Conservation (phyloP, 2,888 invertebrate species). For the Athrips mouffetella region DNA sequence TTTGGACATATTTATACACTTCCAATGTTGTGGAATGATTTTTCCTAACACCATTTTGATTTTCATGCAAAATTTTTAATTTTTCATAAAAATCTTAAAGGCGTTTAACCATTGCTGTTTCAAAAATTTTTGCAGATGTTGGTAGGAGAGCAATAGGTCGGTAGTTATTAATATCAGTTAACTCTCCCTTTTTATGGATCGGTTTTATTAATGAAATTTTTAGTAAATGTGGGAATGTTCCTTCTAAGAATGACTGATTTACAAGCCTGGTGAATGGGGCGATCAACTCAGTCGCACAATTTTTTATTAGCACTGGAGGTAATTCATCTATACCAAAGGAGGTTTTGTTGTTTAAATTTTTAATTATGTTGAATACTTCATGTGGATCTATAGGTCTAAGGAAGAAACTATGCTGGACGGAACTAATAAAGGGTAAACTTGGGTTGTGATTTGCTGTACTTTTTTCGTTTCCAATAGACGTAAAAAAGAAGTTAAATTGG, state of each 20-base stretch:
- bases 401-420: neutral
- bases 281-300: slow-evolving; percentile 14
- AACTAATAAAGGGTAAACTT: no score
- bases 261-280: slow-evolving; percentile 11
- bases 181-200: slow-evolving; percentile 16
- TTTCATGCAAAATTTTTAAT: slow-evolving; percentile 12
- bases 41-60: slow-evolving; percentile 13
- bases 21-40: slow-evolving; percentile 8
- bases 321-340: slow-evolving; percentile 20
- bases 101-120: slow-evolving; percentile 17
- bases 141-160: slow-evolving; percentile 19
- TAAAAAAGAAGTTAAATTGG: slow-evolving; percentile 18
- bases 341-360: slow-evolving; percentile 17
- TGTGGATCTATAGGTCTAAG: slow-evolving; percentile 7
- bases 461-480: slow-evolving; percentile 6
- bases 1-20: slow-evolving; percentile 14
- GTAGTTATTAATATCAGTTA: slow-evolving; percentile 14
- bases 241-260: slow-evolving; percentile 21
- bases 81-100: slow-evolving; percentile 17
- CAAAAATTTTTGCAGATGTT: slow-evolving; percentile 17
- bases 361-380: slow-evolving; percentile 14
- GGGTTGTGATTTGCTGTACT: neutral
- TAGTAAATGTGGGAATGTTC: slow-evolving; percentile 15
- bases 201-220: slow-evolving; percentile 20
- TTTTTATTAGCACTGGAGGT: slow-evolving; percentile 13